A percentile compares a stretch with the other conserved stretches of the same genome.
phyloP scores from a whole-genome alignment of 53 echinoderm and acorn worm species.

The Paracentrotus lividus region DNA sequence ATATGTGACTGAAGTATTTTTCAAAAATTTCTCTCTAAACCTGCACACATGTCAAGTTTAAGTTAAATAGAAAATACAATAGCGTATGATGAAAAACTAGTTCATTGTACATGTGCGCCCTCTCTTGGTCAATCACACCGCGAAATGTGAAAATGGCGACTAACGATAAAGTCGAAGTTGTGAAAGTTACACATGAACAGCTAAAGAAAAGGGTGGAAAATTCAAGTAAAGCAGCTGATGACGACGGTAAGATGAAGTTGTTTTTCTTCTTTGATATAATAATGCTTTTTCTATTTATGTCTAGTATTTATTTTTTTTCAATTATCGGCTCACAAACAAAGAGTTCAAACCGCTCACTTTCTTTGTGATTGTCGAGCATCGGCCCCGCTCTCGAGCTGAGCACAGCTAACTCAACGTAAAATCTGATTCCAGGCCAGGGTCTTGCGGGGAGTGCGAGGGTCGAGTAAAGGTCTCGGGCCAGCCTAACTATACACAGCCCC shows the following conservation, averaged over 20 bases:
- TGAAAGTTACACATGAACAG: slow-evolving; percentile 42
- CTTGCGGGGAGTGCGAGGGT: no score
- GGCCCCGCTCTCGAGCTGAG: no score
- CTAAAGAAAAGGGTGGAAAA: slow-evolving; percentile 50
- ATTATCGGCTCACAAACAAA: no score
- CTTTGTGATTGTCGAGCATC: no score
- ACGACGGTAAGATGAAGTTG: background rate
- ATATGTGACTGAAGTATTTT: background rate
- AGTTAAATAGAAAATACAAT: background rate
- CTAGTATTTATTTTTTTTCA: no score
- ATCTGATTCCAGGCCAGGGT: no score
- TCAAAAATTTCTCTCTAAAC: background rate
- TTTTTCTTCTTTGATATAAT: background rate
- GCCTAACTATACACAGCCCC: no score
- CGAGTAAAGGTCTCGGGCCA: no score
- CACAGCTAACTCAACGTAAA: no score
- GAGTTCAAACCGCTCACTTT: no score
- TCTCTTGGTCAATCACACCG: slow-evolving; percentile 49
- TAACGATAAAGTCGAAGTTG: slow-evolving; percentile 7
- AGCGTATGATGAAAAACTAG: background rate
- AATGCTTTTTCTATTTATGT: no score
- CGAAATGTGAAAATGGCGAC: slow-evolving; percentile 69
- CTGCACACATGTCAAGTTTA: background rate
- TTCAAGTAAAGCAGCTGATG: background rate
- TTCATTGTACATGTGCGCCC: slow-evolving; percentile 14